Percentiles rank a stretch among this genome's conserved stretches.
Conservation (phyloP, 2,888 invertebrate genomes). For the Hecatera dysodea region DNA sequence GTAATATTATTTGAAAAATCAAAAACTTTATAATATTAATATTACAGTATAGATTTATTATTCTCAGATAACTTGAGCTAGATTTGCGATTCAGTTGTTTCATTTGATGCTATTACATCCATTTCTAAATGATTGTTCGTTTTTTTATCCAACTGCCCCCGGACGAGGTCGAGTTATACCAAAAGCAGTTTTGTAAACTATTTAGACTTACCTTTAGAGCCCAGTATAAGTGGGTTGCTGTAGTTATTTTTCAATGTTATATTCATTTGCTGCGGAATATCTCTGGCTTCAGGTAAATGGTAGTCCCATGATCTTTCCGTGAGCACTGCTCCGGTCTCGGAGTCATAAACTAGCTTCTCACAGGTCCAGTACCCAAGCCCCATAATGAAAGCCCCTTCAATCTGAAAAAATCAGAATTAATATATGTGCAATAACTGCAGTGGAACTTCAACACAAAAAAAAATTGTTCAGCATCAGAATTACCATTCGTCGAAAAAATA, state of each 20-base stretch:
- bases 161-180: too few species aligned
- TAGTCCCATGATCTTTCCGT: slow-evolving; percentile 93
- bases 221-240: slow-evolving; percentile 64
- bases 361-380: slow-evolving; percentile 92
- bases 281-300: slow-evolving; percentile 91
- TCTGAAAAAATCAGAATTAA: slow-evolving; percentile 62
- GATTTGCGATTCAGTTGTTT: background rate
- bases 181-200: background rate
- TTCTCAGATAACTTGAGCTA: background rate
- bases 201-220: slow-evolving; percentile 72
- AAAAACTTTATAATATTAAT: too few species aligned
- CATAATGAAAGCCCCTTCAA: slow-evolving; percentile 93
- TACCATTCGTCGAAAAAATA: background rate
- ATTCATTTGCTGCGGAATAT: slow-evolving; percentile 92
- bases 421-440: background rate
- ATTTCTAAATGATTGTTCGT: background rate
- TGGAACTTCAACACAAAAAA: background rate
- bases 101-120: background rate
- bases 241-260: slow-evolving; percentile 85
- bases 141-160: too few species aligned
- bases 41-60: too few species aligned
- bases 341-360: slow-evolving; percentile 91
- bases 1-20: too few species aligned
- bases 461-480: background rate
- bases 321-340: slow-evolving; percentile 90